Percentiles rank a stretch among this genome's conserved stretches.
Evolutionary conservation across 2,888 invertebrate genomes (phyloP).

Genomic region (Altica lythri): DNA sequence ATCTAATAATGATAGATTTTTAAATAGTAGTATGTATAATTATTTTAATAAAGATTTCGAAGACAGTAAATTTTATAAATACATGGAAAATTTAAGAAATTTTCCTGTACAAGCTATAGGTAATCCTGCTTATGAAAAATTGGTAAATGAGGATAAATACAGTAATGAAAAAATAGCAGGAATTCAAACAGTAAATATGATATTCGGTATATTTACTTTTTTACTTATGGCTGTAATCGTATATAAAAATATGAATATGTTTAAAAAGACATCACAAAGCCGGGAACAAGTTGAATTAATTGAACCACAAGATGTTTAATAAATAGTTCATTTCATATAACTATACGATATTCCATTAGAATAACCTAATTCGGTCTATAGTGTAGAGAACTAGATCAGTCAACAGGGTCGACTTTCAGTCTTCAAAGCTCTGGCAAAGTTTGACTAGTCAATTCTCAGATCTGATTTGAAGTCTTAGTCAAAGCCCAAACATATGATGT

Average conservation of each 20-base stretch:
- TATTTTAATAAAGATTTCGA: constrained; percentile 19
- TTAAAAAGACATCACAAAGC: neutral
- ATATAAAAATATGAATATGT: neutral
- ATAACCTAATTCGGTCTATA: too few species aligned
- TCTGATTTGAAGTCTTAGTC: too few species aligned
- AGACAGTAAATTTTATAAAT: constrained; percentile 14
- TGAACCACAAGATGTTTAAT: too few species aligned
- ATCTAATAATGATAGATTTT: neutral
- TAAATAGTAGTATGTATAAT: constrained; percentile 14
- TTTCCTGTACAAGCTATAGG: neutral
- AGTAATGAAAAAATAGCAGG: neutral
- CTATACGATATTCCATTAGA: too few species aligned
- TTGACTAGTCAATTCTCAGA: too few species aligned
- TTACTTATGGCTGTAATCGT: neutral
- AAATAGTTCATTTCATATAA: too few species aligned
- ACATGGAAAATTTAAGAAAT: constrained; percentile 9
- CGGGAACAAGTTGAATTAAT: neutral
- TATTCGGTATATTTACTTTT: too few species aligned
- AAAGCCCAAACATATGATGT: too few species aligned
- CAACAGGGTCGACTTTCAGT: too few species aligned
- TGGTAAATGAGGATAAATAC: neutral
- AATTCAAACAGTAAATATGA: too few species aligned
- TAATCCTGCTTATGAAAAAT: neutral
- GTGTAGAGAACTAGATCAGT: too few species aligned
- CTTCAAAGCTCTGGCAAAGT: too few species aligned